A percentile compares a stretch with the other conserved stretches of the same genome.
phyloP scores from a whole-genome alignment of 2,797 vertebrate species.

The Anniella stebbinsi region DNA sequence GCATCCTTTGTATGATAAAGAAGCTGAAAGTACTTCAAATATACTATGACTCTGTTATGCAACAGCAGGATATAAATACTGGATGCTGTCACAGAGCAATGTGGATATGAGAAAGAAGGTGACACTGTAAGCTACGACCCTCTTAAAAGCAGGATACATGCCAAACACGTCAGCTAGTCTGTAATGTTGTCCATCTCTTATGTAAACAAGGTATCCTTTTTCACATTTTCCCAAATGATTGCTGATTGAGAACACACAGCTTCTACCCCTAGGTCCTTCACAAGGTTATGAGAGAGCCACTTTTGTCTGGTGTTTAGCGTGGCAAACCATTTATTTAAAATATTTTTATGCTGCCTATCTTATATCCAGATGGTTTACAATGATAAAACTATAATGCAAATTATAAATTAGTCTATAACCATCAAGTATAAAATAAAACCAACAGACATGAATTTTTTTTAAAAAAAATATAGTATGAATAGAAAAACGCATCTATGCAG shows the following conservation, averaged over 20 bases:
- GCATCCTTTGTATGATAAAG: not conserved
- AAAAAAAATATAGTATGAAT: not conserved
- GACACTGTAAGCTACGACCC: not conserved
- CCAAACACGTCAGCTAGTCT: not conserved
- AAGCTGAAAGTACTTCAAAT: not conserved
- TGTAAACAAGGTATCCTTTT: not conserved
- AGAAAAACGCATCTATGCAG: not conserved
- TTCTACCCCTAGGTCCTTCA: not conserved
- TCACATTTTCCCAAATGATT: constrained; percentile 1
- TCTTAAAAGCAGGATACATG: not conserved
- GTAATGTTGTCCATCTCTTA: too few species aligned
- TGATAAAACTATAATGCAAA: too few species aligned
- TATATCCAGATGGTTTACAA: too few species aligned
- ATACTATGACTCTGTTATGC: not conserved
- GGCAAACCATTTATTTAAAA: too few species aligned
- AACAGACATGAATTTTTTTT: too few species aligned
- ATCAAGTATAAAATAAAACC: too few species aligned
- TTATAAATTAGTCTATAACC: too few species aligned
- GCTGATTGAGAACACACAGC: not conserved
- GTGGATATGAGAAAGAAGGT: not conserved
- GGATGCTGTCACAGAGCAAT: not conserved
- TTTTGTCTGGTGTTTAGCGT: not conserved
- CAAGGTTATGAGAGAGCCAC: not conserved
- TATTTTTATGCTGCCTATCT: too few species aligned
- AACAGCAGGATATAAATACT: not conserved